Conservation (phyloP, 2,888 invertebrate species). For the Agapostemon virescens region DNA sequence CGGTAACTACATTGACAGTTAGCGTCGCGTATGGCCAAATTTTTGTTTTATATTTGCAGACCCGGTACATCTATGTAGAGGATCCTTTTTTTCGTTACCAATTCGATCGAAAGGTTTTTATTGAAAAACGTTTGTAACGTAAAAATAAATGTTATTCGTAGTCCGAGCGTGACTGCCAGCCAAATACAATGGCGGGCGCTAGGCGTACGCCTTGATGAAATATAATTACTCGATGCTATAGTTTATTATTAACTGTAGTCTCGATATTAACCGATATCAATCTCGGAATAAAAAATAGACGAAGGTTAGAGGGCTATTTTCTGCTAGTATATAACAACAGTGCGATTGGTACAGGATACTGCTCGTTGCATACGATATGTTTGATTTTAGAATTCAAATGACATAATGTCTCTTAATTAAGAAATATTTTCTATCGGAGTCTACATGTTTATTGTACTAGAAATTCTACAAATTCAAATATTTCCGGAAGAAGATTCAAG, state of each 20-base stretch:
- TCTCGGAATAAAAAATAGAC: conserved; percentile 8
- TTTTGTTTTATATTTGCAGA: no score
- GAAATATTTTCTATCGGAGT: background rate
- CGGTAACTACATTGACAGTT: no score
- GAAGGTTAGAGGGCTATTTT: background rate
- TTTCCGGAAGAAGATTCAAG: no score
- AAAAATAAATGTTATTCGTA: background rate
- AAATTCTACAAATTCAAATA: no score
- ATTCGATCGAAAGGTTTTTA: background rate
- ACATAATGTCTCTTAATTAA: background rate
- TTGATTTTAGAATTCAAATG: background rate
- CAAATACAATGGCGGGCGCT: background rate
- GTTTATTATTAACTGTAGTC: background rate
- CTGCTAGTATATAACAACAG: background rate
- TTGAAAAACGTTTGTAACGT: background rate
- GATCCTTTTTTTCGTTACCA: no score
- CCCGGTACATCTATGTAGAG: no score
- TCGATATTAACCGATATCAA: background rate
- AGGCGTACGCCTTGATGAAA: background rate
- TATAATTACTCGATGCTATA: background rate
- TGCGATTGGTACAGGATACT: background rate
- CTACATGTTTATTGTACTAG: no score
- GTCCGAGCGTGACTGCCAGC: background rate
- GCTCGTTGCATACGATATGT: background rate
- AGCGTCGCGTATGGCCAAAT: no score